Percentiles rank a stretch among this genome's conserved stretches.
phyloP scores from a whole-genome alignment of 2,888 invertebrate genomes.

The Pasiphila rectangulata region DNA sequence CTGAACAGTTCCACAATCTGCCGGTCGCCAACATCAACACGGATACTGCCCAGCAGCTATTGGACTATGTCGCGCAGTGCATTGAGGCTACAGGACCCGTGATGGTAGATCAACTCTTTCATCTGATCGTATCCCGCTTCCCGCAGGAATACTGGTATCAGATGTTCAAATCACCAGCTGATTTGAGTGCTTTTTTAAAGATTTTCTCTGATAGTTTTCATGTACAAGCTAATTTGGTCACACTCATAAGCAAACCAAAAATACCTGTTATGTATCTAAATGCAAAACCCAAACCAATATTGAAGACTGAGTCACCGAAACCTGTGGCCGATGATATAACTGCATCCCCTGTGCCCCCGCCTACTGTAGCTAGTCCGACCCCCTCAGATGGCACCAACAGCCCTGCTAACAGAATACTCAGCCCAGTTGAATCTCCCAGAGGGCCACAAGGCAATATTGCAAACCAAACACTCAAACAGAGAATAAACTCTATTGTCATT shows the following conservation, averaged over 20 bases:
- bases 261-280: conserved; percentile 82
- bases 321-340: conserved; percentile 66
- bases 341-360: conserved; percentile 56
- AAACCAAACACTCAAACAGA: conserved; percentile 91
- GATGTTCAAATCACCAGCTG: conserved; percentile 94
- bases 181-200: conserved; percentile 93
- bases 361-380: conserved; percentile 65
- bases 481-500: conserved; percentile 92
- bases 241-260: conserved; percentile 88
- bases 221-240: conserved; percentile 95
- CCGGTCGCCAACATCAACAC: conserved; percentile 91
- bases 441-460: conserved; percentile 76
- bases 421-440: conserved; percentile 75
- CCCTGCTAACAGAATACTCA: conserved; percentile 75
- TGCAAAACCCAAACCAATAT: conserved; percentile 64
- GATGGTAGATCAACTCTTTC: conserved; percentile 92
- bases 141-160: conserved; percentile 90
- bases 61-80: conserved; percentile 91
- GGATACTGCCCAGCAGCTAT: conserved; percentile 88
- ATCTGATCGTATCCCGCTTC: conserved; percentile 87
- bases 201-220: conserved; percentile 97
- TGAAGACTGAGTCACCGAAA: conserved; percentile 77
- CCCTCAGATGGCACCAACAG: conserved; percentile 71
- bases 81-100: conserved; percentile 91
- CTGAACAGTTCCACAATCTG: conserved; percentile 84